Evolutionary conservation across 2,797 vertebrate genomes (phyloP), one percentile per base, ranked within the genome.

Genomic region (Columba guinea): DNA sequence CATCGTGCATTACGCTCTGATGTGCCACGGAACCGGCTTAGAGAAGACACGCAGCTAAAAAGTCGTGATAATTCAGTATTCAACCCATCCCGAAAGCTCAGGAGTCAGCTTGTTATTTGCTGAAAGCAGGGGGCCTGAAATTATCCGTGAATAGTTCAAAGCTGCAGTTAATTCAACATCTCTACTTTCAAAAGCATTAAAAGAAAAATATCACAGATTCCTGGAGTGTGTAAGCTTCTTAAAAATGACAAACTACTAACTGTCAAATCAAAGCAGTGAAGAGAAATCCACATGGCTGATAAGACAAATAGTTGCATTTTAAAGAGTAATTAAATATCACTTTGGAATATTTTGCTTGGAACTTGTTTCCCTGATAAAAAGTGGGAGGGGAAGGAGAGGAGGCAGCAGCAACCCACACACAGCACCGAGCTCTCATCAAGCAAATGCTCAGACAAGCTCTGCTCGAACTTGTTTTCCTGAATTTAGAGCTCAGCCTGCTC

Each of bases 141-240:
- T 95, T 95, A 97, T 44, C 96, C 28, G 23, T 89, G 95, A 96
- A 93, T 85, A 96, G 95, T 97, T 97, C 96, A 97, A 97, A 97
- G 94, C 93, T 60, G 78, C 95, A 94, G 91, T 96, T 96, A 96
- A 97, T 94, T 97, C 94, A 89, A 96, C 95, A 95, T 92, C 95
- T 89, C 86, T 27, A 76, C 93, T 95, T 96, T 97, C 94, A 96
- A 95, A 96, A 93, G 92, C 86, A 79, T 4, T 27, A 52, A 84
- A 89, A 94, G 96, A 28, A 52, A 84, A 89, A 94, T 96, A 96
- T 95, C 95, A 96, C 87, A 97, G 95, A 92, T 87, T 97, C 96
- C 94, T 85, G 92, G 79, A 89, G 80, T 32, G 83, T 81, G 89
- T 73, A 94, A 95, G 92, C 95, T 95, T 92, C 95, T 94, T 86